phyloP scores from a whole-genome alignment of 2,113 vertebrate species.

The Nematolebias whitei region DNA sequence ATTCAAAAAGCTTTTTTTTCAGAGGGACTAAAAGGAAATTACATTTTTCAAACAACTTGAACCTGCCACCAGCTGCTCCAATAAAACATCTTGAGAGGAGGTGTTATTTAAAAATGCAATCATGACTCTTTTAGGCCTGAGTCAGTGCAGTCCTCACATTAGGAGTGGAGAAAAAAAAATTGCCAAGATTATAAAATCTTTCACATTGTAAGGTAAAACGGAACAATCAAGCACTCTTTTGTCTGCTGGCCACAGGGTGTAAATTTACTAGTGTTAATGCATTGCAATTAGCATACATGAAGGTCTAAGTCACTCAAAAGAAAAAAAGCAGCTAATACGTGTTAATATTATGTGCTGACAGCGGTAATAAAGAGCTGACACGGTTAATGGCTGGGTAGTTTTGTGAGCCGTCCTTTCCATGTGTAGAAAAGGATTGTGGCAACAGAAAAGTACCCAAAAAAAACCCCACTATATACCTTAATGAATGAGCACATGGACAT shows the following conservation, averaged over 20 bases:
- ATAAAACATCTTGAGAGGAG: conserved; percentile 10
- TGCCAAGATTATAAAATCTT: not conserved
- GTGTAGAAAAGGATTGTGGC: not conserved
- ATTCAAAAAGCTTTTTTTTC: conserved; percentile 13
- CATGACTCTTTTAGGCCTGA: not conserved
- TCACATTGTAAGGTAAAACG: not conserved
- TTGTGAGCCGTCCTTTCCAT: conserved; percentile 13
- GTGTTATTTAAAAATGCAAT: conserved; percentile 13
- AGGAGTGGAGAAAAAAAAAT: not conserved
- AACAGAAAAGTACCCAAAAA: not conserved
- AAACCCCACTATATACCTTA: not conserved
- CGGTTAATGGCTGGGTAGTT: conserved; percentile 13
- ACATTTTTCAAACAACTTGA: not conserved
- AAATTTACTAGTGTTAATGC: conserved; percentile 9
- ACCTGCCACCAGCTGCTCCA: not conserved
- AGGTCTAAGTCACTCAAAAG: conserved; percentile 14
- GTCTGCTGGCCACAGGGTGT: conserved; percentile 10
- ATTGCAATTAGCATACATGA: conserved; percentile 20
- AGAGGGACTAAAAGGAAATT: conserved; percentile 26
- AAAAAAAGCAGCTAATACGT: conserved; percentile 2
- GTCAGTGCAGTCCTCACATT: conserved; percentile 1
- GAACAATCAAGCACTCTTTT: conserved; percentile 3
- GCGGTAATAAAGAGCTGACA: conserved; percentile 16
- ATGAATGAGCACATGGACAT: not conserved
- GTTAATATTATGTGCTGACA: conserved; percentile 13